A percentile compares a stretch with the other conserved stretches of the same genome.
These are phyloP conservation scores for Trinectes maculatus DNA, from an alignment of 2,113 vertebrate species.

Conservation along the genomic window DNA sequence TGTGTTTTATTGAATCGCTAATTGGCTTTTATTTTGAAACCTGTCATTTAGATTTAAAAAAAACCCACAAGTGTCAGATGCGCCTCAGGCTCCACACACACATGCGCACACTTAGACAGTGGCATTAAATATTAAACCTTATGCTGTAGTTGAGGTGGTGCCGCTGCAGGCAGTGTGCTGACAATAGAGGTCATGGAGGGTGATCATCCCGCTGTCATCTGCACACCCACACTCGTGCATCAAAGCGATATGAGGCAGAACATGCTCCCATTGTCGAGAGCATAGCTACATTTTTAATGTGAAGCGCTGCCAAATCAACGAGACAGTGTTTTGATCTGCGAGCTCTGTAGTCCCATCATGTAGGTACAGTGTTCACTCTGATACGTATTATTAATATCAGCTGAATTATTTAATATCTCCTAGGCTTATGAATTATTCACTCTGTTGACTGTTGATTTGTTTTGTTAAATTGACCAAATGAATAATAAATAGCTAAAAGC, in stretches of 20 bases:
- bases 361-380: slow-evolving; percentile 12
- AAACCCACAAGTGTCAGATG: slow-evolving; percentile 11
- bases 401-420: slow-evolving; percentile 43
- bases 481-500: not conserved
- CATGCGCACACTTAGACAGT: slow-evolving; percentile 5
- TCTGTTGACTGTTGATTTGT: slow-evolving; percentile 31
- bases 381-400: slow-evolving; percentile 5
- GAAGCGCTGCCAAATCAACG: not conserved
- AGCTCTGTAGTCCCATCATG: slow-evolving; percentile 12
- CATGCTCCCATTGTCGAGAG: not conserved
- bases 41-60: slow-evolving; percentile 35
- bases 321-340: slow-evolving; percentile 1
- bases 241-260: not conserved
- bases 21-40: not conserved
- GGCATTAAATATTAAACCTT: slow-evolving; percentile 63
- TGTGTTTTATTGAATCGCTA: not conserved
- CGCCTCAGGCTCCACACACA: not conserved
- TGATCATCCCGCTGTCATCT: not conserved
- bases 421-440: slow-evolving; percentile 32
- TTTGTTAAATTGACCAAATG: slow-evolving; percentile 21
- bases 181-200: slow-evolving; percentile 47
- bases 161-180: slow-evolving; percentile 37
- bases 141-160: slow-evolving; percentile 28
- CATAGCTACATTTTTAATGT: slow-evolving; percentile 23
- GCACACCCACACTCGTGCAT: not conserved